phyloP scores from a whole-genome alignment of 2,113 vertebrate genomes.

The Apodemus speciosus region DNA sequence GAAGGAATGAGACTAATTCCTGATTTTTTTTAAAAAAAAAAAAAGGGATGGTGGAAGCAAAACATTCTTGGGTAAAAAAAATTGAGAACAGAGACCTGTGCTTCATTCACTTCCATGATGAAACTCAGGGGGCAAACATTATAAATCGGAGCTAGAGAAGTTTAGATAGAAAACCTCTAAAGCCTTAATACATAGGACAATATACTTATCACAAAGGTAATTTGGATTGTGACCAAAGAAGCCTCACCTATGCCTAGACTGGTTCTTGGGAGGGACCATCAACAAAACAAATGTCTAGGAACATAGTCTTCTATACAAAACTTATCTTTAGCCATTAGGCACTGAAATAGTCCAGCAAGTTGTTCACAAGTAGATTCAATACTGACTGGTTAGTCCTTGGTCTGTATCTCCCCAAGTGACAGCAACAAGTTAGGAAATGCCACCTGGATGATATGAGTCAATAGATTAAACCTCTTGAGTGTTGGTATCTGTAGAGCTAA shows the following conservation, averaged over 20 bases:
- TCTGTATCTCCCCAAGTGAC: not conserved
- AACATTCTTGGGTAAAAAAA: not conserved
- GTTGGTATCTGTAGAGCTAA: conserved; percentile 29
- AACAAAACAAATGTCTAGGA: not conserved
- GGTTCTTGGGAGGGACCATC: not conserved
- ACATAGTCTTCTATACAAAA: not conserved
- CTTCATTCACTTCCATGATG: not conserved
- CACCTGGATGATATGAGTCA: conserved; percentile 40
- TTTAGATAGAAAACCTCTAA: not conserved
- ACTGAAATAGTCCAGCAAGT: not conserved
- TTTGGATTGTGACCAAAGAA: not conserved
- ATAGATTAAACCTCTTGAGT: conserved; percentile 46
- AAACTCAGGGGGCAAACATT: conserved; percentile 30
- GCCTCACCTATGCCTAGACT: not conserved
- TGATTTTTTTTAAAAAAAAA: too few relatives aligned
- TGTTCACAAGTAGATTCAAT: not conserved
- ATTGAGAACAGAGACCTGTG: not conserved
- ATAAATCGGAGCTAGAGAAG: not conserved
- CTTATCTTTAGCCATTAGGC: not conserved
- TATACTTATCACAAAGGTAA: not conserved
- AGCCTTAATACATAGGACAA: not conserved
- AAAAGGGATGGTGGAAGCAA: not conserved
- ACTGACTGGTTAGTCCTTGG: not conserved
- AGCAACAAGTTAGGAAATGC: conserved; percentile 46
- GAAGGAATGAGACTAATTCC: conserved; percentile 7